Conservation (phyloP, 2,888 invertebrate genomes). For the Drosophila borborema region DNA sequence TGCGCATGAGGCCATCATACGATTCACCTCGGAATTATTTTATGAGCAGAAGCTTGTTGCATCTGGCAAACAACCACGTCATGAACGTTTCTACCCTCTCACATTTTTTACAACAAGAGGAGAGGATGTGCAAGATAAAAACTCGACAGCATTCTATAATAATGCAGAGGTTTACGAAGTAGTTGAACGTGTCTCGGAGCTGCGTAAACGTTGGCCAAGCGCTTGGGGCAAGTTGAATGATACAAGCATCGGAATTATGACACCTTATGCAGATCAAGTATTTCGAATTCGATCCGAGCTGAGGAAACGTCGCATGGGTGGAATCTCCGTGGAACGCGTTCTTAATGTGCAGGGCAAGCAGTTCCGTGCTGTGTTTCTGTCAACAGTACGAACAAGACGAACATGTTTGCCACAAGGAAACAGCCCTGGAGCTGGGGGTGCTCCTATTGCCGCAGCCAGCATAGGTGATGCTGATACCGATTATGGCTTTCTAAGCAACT, state of each 20-base stretch:
- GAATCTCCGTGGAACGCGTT: slow-evolving; percentile 92
- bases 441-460: slow-evolving; percentile 45
- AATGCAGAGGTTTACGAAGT: slow-evolving; percentile 93
- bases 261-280: slow-evolving; percentile 93
- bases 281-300: slow-evolving; percentile 91
- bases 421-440: slow-evolving; percentile 34
- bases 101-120: slow-evolving; percentile 93
- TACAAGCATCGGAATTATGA: slow-evolving; percentile 93
- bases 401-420: slow-evolving; percentile 87
- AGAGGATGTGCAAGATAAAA: slow-evolving; percentile 91
- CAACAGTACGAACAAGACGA: slow-evolving; percentile 90
- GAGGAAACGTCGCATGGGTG: slow-evolving; percentile 89
- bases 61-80: slow-evolving; percentile 90
- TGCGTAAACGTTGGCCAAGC: slow-evolving; percentile 90
- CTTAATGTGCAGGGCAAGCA: slow-evolving; percentile 95
- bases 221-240: slow-evolving; percentile 91
- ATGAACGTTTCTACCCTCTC: slow-evolving; percentile 90
- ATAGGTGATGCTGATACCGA: slow-evolving; percentile 87
- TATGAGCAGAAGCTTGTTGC: slow-evolving; percentile 92
- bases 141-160: slow-evolving; percentile 93
- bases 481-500: slow-evolving; percentile 93
- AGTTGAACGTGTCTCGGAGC: slow-evolving; percentile 90
- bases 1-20: slow-evolving; percentile 92
- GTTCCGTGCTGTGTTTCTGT: slow-evolving; percentile 92
- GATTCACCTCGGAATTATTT: slow-evolving; percentile 92